Evolutionary conservation across 2,888 invertebrate genomes (phyloP).

Genomic region (Rotaria macrura): DNA sequence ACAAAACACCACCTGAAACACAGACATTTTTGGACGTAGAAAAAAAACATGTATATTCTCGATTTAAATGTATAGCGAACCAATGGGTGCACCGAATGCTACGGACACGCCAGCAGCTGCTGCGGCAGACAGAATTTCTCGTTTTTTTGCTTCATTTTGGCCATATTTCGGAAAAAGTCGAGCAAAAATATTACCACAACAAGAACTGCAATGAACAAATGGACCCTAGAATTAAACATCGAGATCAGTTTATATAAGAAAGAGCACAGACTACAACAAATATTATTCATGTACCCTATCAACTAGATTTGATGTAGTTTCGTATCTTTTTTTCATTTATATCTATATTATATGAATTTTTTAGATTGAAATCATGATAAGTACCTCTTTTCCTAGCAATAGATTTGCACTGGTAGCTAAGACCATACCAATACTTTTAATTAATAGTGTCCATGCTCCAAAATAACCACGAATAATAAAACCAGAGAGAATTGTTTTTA

Average conservation of each 20-base stretch:
- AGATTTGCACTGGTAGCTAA: constrained; percentile 88
- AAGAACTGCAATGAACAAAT: constrained; percentile 97
- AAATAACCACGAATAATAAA: constrained; percentile 96
- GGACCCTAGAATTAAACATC: constrained; percentile 64
- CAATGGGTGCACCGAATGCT: constrained; percentile 95
- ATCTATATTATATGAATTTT: no score
- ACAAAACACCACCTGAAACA: constrained; percentile 65
- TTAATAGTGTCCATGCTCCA: constrained; percentile 96
- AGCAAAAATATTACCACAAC: constrained; percentile 83
- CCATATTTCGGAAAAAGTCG: constrained; percentile 98
- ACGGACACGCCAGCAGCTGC: constrained; percentile 97
- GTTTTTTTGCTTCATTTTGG: constrained; percentile 92
- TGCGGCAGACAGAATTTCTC: constrained; percentile 93
- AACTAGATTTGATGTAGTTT: no score
- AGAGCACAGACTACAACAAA: no score
- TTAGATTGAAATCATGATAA: background rate
- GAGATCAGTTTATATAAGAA: constrained; percentile 61
- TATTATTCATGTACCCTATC: no score
- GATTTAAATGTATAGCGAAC: constrained; percentile 46
- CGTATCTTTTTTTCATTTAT: no score
- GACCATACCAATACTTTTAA: constrained; percentile 63
- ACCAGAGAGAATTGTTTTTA: constrained; percentile 73
- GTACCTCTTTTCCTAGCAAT: constrained; percentile 78
- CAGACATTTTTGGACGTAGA: no score
- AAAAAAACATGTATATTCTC: background rate